Percentiles rank a stretch among this genome's conserved stretches.
Conservation (phyloP, 2,113 vertebrate genomes). For the Oncorhynchus clarkii region DNA sequence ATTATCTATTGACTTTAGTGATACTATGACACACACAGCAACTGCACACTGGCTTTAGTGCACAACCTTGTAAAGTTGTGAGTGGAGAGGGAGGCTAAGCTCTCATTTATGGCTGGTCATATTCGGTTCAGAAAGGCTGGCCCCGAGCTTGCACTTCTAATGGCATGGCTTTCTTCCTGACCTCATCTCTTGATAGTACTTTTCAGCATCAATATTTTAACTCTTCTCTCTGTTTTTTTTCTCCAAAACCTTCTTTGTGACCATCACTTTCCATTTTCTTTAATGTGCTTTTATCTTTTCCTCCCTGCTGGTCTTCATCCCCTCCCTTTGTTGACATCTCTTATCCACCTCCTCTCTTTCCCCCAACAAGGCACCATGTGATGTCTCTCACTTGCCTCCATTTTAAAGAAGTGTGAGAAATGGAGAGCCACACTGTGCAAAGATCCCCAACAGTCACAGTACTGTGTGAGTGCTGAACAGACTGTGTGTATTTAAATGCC, state of each 20-base stretch:
- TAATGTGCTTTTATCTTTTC: too few species aligned
- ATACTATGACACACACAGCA: not conserved
- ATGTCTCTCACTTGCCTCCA: slow-evolving; percentile 36
- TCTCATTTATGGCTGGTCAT: not conserved
- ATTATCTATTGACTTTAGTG: slow-evolving; percentile 40
- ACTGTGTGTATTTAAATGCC: not conserved
- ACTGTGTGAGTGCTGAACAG: slow-evolving; percentile 14
- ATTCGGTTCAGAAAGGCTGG: not conserved
- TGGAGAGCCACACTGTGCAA: slow-evolving; percentile 15
- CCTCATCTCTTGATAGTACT: too few species aligned
- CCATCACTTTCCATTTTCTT: too few species aligned
- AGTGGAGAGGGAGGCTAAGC: not conserved
- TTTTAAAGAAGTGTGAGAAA: slow-evolving; percentile 46
- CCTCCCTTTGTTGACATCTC: too few species aligned
- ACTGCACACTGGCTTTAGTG: not conserved
- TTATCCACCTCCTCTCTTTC: too few species aligned
- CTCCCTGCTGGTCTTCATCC: too few species aligned
- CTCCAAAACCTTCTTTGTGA: too few species aligned
- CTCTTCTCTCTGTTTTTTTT: too few species aligned
- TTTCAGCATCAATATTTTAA: too few species aligned
- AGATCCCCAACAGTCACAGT: slow-evolving; percentile 20
- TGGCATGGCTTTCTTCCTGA: too few species aligned
- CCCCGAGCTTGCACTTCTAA: too few species aligned
- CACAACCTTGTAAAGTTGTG: not conserved
- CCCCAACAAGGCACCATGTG: not conserved